Conservation (phyloP, 2,797 vertebrate species). For the Labeo calbasu region DNA sequence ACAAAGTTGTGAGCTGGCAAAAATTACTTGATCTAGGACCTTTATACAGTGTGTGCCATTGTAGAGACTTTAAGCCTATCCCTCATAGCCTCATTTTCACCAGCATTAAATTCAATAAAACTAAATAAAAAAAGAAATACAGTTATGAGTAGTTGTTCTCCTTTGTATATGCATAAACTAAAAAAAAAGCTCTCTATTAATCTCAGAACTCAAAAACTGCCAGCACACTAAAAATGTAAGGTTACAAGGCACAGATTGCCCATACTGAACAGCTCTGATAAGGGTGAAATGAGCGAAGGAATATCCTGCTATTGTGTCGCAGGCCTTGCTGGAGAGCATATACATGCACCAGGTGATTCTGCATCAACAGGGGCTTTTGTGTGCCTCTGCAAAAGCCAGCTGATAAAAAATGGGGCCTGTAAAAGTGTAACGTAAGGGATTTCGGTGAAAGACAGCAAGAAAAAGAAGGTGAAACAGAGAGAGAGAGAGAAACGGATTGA, state of each 20-base stretch:
- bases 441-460: conserved; percentile 26
- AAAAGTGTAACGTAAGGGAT: conserved; percentile 30
- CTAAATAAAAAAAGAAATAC: background rate
- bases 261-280: conserved; percentile 21
- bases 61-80: background rate
- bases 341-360: conserved; percentile 30
- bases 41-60: background rate
- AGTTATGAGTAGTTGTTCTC: background rate
- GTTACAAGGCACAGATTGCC: background rate
- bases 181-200: background rate
- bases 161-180: background rate
- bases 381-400: background rate
- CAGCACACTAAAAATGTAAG: background rate
- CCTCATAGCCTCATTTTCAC: background rate
- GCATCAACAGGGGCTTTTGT: conserved; percentile 41
- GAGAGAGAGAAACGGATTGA: conserved; percentile 22
- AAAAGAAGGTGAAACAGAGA: conserved; percentile 28
- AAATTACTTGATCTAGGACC: background rate
- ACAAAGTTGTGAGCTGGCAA: background rate
- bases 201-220: background rate
- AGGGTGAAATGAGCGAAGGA: conserved; percentile 37
- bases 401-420: conserved; percentile 20
- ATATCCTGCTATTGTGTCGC: conserved; percentile 35
- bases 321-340: conserved; percentile 18
- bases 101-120: background rate